These are phyloP conservation scores for Pachypeltis micranthus DNA, from an alignment of 1,140 invertebrate species.

Conservation along the genomic window DNA sequence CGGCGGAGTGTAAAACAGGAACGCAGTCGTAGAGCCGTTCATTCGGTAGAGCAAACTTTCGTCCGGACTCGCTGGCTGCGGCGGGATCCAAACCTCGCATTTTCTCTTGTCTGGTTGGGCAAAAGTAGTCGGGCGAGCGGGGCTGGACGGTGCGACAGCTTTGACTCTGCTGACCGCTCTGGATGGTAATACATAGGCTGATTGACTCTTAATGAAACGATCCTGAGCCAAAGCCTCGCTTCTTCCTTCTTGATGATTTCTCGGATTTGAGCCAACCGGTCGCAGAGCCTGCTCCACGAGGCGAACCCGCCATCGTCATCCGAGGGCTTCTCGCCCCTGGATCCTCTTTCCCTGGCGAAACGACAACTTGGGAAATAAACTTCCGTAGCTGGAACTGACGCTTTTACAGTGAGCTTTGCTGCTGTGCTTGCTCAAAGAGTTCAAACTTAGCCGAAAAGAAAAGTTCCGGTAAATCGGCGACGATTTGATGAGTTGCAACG, in stretches of 20 bases:
- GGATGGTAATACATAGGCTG: constrained; percentile 20
- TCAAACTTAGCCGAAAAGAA: constrained; percentile 35
- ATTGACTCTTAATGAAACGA: constrained; percentile 19
- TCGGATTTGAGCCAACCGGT: constrained; percentile 31
- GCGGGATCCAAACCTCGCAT: constrained; percentile 17
- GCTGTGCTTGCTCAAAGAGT: constrained; percentile 29
- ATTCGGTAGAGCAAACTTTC: constrained; percentile 22
- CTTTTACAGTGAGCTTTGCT: background rate
- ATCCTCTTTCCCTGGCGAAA: constrained; percentile 21
- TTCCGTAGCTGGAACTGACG: background rate
- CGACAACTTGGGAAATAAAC: constrained; percentile 18
- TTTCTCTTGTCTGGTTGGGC: constrained; percentile 34
- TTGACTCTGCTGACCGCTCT: constrained; percentile 20
- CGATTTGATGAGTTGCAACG: constrained; percentile 34
- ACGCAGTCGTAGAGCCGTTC: constrained; percentile 30
- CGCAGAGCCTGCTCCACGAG: constrained; percentile 20
- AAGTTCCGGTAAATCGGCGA: constrained; percentile 36
- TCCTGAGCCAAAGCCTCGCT: constrained; percentile 18
- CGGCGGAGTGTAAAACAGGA: constrained; percentile 44
- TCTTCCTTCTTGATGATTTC: constrained; percentile 26
- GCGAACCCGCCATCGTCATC: constrained; percentile 25
- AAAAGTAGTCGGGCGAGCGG: constrained; percentile 27
- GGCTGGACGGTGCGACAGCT: constrained; percentile 17
- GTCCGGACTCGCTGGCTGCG: constrained; percentile 3
- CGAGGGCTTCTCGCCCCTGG: constrained; percentile 20